Conservation (phyloP, 2,113 vertebrate species). For the Chionodraco myersi region DNA sequence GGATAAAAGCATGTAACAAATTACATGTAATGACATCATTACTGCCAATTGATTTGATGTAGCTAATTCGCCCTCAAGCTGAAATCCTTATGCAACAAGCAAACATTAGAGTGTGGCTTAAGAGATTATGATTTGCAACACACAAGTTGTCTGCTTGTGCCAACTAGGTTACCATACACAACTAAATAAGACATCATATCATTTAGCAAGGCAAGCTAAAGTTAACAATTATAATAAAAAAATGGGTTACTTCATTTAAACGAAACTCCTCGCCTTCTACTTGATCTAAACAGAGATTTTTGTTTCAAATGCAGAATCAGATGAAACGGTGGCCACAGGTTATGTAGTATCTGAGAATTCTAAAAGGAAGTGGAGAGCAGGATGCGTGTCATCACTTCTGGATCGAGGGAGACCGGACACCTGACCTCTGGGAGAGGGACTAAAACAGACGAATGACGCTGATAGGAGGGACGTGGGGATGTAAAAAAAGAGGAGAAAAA, state of each 20-base stretch:
- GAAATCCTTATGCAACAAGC: neutral
- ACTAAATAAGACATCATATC: neutral
- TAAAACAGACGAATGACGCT: neutral
- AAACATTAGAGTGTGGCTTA: neutral
- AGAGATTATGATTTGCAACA: neutral
- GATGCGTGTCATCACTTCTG: conserved; percentile 29
- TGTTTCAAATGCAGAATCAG: neutral
- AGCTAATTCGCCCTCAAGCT: neutral
- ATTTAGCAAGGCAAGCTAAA: neutral
- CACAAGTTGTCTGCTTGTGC: neutral
- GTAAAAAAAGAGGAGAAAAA: neutral
- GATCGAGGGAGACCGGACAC: conserved; percentile 9
- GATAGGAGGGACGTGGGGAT: neutral
- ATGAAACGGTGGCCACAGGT: neutral
- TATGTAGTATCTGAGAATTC: neutral
- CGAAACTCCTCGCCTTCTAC: neutral
- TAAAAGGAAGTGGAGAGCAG: conserved; percentile 36
- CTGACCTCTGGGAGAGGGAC: conserved; percentile 30
- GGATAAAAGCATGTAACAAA: too few relatives aligned
- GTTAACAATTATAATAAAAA: too few relatives aligned
- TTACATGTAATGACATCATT: too few relatives aligned
- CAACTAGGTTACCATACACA: neutral
- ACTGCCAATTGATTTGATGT: neutral
- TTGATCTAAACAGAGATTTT: neutral
- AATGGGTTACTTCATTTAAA: neutral